Percentiles rank a stretch among this genome's conserved stretches.
These are phyloP conservation scores for Callionymus lyra DNA, from an alignment of 2,113 vertebrate genomes.

Conservation along the genomic window DNA sequence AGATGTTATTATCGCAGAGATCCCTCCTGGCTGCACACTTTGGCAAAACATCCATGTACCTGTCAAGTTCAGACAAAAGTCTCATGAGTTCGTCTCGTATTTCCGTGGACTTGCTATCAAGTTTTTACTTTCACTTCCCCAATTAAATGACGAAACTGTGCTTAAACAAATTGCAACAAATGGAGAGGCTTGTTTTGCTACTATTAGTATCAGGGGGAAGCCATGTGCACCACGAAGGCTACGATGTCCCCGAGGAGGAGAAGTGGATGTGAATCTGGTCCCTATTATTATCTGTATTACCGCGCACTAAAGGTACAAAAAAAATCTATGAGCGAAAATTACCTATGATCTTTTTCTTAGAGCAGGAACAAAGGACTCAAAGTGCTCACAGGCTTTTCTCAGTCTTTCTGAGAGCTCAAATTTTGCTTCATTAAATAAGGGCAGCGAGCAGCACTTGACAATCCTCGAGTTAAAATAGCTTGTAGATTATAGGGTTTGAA, in stretches of 20 bases:
- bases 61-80: background rate
- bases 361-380: conserved; percentile 53
- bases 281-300: conserved; percentile 73
- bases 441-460: conserved; percentile 58
- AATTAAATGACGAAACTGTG: too few relatives aligned
- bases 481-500: conserved; percentile 37
- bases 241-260: conserved; percentile 40
- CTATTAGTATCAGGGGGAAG: conserved; percentile 16
- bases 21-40: conserved; percentile 20
- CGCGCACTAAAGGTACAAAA: conserved; percentile 71
- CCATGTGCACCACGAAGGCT: conserved; percentile 38
- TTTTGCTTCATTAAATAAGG: conserved; percentile 73
- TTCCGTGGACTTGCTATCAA: too few relatives aligned
- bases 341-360: conserved; percentile 81
- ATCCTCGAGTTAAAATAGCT: conserved; percentile 46
- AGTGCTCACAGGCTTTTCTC: conserved; percentile 73
- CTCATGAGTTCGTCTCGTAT: too few relatives aligned
- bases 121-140: too few relatives aligned
- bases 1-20: conserved; percentile 74
- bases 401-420: conserved; percentile 77
- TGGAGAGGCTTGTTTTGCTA: background rate
- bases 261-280: conserved; percentile 39
- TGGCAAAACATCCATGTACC: too few relatives aligned
- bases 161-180: too few relatives aligned
- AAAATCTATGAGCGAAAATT: conserved; percentile 76